These are phyloP conservation scores for Xestia c-nigrum DNA, from an alignment of 2,888 invertebrate species.

Conservation along the genomic window DNA sequence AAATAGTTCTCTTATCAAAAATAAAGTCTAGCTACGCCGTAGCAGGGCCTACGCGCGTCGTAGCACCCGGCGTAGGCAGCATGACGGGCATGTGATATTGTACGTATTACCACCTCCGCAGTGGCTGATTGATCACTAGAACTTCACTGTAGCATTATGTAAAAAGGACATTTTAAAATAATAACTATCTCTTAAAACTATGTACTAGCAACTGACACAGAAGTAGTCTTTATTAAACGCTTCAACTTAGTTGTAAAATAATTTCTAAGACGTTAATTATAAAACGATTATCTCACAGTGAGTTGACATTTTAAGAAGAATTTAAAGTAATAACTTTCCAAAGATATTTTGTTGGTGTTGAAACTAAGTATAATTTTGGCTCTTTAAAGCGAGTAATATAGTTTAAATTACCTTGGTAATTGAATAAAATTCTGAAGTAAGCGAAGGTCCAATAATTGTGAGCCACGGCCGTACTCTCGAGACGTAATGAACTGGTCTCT, in stretches of 20 bases:
- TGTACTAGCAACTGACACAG: not conserved
- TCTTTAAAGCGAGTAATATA: constrained; percentile 23
- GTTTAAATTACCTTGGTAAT: constrained; percentile 31
- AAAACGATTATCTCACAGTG: constrained; percentile 66
- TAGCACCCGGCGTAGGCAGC: constrained; percentile 31
- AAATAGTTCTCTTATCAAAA: not conserved
- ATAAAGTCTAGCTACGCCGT: constrained; percentile 38
- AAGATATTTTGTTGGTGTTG: constrained; percentile 38
- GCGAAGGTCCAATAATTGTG: constrained; percentile 14
- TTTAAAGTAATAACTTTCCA: constrained; percentile 55
- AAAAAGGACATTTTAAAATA: not conserved
- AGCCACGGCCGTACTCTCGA: constrained; percentile 6
- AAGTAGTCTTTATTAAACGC: constrained; percentile 20
- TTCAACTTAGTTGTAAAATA: constrained; percentile 38
- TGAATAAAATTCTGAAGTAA: constrained; percentile 29
- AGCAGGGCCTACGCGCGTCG: constrained; percentile 38
- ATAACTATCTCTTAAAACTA: constrained; percentile 6
- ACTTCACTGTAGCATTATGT: not conserved
- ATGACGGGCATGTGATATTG: not conserved
- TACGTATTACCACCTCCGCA: not conserved
- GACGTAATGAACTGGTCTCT: constrained; percentile 31
- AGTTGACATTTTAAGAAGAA: constrained; percentile 63
- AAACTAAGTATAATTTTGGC: constrained; percentile 19
- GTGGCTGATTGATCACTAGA: not conserved
- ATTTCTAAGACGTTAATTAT: constrained; percentile 50